phyloP scores from a whole-genome alignment of 2,797 vertebrate genomes.

The Erpetoichthys calabaricus region DNA sequence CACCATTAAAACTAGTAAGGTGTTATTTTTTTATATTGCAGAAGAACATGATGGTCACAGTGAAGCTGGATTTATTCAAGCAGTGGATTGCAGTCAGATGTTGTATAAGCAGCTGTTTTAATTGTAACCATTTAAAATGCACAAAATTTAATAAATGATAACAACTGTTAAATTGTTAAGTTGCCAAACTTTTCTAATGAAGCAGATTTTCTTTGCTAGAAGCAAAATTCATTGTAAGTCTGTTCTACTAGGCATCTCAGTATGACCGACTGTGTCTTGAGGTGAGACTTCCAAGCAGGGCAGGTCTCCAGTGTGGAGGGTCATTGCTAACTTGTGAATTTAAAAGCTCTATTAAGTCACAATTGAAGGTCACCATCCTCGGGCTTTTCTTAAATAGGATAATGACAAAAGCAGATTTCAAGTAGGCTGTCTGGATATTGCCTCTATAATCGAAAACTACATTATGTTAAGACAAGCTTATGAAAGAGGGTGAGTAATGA shows the following conservation, averaged over 20 bases:
- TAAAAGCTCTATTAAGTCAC: conserved; percentile 37
- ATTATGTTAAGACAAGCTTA: conserved; percentile 41
- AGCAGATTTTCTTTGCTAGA: too few species aligned
- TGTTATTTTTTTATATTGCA: too few species aligned
- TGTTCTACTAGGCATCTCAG: not conserved
- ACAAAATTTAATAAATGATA: too few species aligned
- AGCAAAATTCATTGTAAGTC: too few species aligned
- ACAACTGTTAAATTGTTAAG: too few species aligned
- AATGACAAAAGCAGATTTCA: conserved; percentile 1
- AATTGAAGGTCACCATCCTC: conserved; percentile 10
- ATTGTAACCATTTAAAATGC: too few species aligned
- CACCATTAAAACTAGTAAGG: too few species aligned
- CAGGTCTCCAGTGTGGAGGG: conserved; percentile 32
- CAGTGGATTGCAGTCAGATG: too few species aligned
- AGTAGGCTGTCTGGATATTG: conserved; percentile 26
- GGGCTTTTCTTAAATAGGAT: conserved; percentile 1
- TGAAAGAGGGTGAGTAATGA: conserved; percentile 26
- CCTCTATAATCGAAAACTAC: conserved; percentile 39
- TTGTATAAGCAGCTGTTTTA: too few species aligned
- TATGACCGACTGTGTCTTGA: conserved; percentile 22
- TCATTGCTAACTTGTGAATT: conserved; percentile 35
- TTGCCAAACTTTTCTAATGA: too few species aligned
- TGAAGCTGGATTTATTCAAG: too few species aligned
- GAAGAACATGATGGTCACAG: too few species aligned
- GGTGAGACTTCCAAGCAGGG: conserved; percentile 34